These are phyloP conservation scores for Willowsia nigromaculata DNA, from an alignment of 2,888 invertebrate species.

Conservation along the genomic window DNA sequence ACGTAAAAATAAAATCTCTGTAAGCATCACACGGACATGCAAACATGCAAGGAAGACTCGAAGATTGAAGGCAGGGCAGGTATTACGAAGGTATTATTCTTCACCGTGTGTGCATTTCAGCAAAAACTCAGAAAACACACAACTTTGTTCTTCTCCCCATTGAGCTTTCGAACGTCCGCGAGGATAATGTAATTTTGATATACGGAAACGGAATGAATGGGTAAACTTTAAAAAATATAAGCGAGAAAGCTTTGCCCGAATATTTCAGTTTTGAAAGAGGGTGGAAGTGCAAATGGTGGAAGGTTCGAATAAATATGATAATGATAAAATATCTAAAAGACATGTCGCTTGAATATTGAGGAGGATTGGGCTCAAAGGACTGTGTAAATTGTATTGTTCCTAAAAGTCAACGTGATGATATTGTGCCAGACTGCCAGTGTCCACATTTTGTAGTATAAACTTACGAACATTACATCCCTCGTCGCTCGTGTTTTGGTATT, in stretches of 20 bases:
- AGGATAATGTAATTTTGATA: conserved; percentile 66
- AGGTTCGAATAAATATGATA: conserved; percentile 26
- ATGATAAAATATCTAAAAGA: conserved; percentile 40
- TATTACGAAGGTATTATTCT: background rate
- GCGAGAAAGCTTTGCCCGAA: too few species aligned
- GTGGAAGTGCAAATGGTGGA: background rate
- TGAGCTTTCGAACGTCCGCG: background rate
- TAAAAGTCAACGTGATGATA: too few species aligned
- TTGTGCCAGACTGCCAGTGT: too few species aligned
- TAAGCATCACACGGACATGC: too few species aligned
- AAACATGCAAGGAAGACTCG: background rate
- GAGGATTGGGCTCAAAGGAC: background rate
- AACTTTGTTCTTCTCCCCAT: background rate
- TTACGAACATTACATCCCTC: too few species aligned
- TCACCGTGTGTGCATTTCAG: background rate
- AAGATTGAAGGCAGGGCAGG: background rate
- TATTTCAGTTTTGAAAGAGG: background rate
- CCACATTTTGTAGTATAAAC: too few species aligned
- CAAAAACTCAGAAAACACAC: background rate
- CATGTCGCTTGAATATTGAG: background rate
- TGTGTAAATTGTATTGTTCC: background rate
- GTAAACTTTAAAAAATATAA: too few species aligned
- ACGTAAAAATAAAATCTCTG: conserved; percentile 3
- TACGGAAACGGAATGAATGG: too few species aligned
- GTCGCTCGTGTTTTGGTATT: too few species aligned